Percentiles rank a stretch among this genome's conserved stretches.
phyloP scores from a whole-genome alignment of 2,797 vertebrate species.

The Enteromius mattozi region DNA sequence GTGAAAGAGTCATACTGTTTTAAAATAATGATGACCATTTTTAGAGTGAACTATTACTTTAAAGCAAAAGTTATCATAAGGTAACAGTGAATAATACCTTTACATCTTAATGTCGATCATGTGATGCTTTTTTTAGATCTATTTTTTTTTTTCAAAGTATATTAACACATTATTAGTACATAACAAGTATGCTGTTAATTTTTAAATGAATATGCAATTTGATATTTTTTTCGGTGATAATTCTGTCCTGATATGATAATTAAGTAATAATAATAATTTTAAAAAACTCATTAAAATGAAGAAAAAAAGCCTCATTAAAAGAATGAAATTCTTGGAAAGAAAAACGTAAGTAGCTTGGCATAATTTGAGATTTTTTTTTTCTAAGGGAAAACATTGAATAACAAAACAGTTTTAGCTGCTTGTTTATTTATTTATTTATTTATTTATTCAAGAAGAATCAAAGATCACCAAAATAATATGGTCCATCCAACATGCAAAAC shows the following conservation, averaged over 20 bases:
- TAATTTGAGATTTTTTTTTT: not conserved
- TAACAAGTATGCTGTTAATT: not conserved
- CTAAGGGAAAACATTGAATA: not conserved
- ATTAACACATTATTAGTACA: not conserved
- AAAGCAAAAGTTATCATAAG: not conserved
- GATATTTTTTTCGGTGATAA: not conserved
- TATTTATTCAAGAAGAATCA: not conserved
- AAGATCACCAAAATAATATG: not conserved
- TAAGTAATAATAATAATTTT: too few species aligned
- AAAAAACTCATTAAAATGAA: not conserved
- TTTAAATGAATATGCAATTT: not conserved
- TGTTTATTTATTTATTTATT: not conserved
- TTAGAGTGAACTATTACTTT: not conserved
- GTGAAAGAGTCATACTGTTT: not conserved
- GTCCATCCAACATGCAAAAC: not conserved
- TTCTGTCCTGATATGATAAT: not conserved
- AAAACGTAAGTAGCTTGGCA: not conserved
- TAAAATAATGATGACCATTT: not conserved
- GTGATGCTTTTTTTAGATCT: not conserved
- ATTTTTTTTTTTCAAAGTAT: not conserved
- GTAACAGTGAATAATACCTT: not conserved
- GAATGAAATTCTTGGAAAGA: not conserved
- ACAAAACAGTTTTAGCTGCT: not conserved
- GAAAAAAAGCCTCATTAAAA: not conserved
- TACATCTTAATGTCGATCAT: not conserved